Evolutionary conservation across 2,888 invertebrate species (phyloP).

Genomic region (Notodonta ziczac): DNA sequence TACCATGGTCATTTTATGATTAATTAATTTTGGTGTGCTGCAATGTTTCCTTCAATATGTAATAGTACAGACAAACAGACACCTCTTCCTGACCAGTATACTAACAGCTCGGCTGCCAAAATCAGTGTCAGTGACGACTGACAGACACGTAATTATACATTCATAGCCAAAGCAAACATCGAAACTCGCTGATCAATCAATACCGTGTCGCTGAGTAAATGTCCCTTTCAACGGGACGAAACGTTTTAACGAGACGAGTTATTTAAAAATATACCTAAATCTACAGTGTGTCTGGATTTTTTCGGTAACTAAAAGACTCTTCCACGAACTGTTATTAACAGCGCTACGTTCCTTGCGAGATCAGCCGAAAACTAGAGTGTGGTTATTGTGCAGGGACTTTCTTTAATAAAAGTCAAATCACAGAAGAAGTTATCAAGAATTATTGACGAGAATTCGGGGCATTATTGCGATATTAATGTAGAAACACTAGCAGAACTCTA

Average conservation of each 20-base stretch:
- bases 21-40: not conserved
- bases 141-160: constrained; percentile 36
- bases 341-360: too few relatives aligned
- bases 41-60: not conserved
- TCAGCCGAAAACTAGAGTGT: too few relatives aligned
- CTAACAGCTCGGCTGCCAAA: constrained; percentile 19
- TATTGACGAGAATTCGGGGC: too few relatives aligned
- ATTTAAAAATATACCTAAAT: constrained; percentile 8
- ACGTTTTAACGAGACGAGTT: constrained; percentile 7
- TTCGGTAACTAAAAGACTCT: not conserved
- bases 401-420: too few relatives aligned
- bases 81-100: not conserved
- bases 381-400: too few relatives aligned
- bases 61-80: not conserved
- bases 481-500: too few relatives aligned
- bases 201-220: constrained; percentile 31
- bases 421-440: too few relatives aligned
- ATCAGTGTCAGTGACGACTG: constrained; percentile 25
- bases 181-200: constrained; percentile 39
- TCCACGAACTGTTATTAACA: too few relatives aligned
- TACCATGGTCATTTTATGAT: too few relatives aligned
- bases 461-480: too few relatives aligned
- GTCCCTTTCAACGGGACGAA: constrained; percentile 26
- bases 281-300: not conserved
- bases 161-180: constrained; percentile 40